phyloP scores from a whole-genome alignment of 1,140 invertebrate genomes.

The Drosophila melanica region DNA sequence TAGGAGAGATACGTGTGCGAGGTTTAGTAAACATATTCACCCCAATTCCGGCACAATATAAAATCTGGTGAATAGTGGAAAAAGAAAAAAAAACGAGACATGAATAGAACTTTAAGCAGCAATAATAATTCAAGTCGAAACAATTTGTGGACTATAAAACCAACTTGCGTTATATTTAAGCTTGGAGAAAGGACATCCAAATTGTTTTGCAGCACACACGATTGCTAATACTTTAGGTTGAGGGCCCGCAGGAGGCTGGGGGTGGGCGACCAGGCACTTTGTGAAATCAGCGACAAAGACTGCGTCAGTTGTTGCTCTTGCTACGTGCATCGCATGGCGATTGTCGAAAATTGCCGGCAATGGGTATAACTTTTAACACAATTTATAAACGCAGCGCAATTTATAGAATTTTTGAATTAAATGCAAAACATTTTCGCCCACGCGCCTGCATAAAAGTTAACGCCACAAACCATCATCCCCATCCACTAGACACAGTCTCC shows the following conservation, averaged over 20 bases:
- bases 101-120: no score
- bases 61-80: background rate
- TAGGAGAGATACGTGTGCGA: slow-evolving; percentile 21
- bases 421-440: slow-evolving; percentile 45
- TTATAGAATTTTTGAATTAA: slow-evolving; percentile 80
- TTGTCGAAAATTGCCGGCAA: slow-evolving; percentile 47
- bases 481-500: background rate
- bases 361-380: slow-evolving; percentile 75
- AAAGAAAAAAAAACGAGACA: background rate
- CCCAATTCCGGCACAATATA: background rate
- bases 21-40: slow-evolving; percentile 8
- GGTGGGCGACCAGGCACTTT: background rate
- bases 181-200: slow-evolving; percentile 1
- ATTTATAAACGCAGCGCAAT: slow-evolving; percentile 77
- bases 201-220: slow-evolving; percentile 2
- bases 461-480: slow-evolving; percentile 4
- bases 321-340: slow-evolving; percentile 69
- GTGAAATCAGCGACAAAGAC: slow-evolving; percentile 61
- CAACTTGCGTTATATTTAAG: background rate
- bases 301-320: slow-evolving; percentile 43
- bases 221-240: slow-evolving; percentile 7
- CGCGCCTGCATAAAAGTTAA: slow-evolving; percentile 61
- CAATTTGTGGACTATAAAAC: no score
- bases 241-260: background rate
- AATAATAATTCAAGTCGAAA: no score